Evolutionary conservation across 2,113 vertebrate genomes (phyloP).

Genomic region (Mus musculus): GRCm39 chr2:147376001-147376500

Average conservation of each 20-base stretch:
- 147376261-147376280: background rate
- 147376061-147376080: background rate
- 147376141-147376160: background rate
- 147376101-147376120: background rate
- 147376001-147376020: background rate
- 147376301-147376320: background rate
- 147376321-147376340: background rate
- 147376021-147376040: background rate
- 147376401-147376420: background rate
- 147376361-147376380: conserved; percentile 20
- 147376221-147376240: background rate
- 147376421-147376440: background rate
- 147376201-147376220: background rate
- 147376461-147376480: background rate
- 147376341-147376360: background rate
- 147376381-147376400: conserved; percentile 9
- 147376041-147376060: background rate
- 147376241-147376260: background rate
- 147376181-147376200: background rate
- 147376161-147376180: conserved; percentile 23
- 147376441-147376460: background rate
- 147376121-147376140: background rate
- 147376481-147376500: background rate
- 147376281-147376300: background rate
- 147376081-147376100: background rate